Evolutionary conservation across 2,888 invertebrate species (phyloP), one percentile per base, ranked within the genome.

Genomic region (Nesidiocoris tenuis): DNA sequence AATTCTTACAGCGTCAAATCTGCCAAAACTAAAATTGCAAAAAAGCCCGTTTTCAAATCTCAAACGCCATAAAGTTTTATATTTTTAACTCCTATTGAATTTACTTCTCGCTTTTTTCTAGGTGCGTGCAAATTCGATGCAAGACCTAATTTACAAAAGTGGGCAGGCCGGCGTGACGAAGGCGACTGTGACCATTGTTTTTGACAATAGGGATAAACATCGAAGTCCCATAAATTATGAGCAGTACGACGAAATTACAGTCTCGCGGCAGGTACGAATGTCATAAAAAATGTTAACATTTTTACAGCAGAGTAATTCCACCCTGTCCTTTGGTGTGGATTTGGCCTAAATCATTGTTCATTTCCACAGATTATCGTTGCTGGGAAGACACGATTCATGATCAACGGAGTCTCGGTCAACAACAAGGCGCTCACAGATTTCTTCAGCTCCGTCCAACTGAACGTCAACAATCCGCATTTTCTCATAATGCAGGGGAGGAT

Each of bases 401-500:
- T 99, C 78, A 98, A 99, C 83, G 98, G 98, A 1, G 89, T 90
- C 76, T 91, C 91, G 82, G 96, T 95, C 0, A 92, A 91, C 79
- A 95, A 95, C 85, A 95, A 93, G 82, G 87, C 93, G 80, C 94
- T 98, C 0, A 90, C 91, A 57, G 99, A 99, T 84, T 86, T 99
- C 82, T 99, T 99, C 84, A 94, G 96, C 81, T 96, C 97, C 0
- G 92, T 99, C 3, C 97, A 98, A 83, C 86, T 99, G 56, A 99
- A 99, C 82, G 96, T 99, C 1, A 99, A 99, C 85, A 99, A 99
- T 86, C 99, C 99, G 0, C 98, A 99, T 84, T 99, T 98, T 85
- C 88, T 99, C 54, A 99, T 99, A 82, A 98, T 99, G 98, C 99
- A 99, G 87, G 99, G 99, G 0, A 89, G 96, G 79, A 97, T 99